Evolutionary conservation across 2,888 invertebrate genomes (phyloP).

Genomic region (Melanargia galathea): DNA sequence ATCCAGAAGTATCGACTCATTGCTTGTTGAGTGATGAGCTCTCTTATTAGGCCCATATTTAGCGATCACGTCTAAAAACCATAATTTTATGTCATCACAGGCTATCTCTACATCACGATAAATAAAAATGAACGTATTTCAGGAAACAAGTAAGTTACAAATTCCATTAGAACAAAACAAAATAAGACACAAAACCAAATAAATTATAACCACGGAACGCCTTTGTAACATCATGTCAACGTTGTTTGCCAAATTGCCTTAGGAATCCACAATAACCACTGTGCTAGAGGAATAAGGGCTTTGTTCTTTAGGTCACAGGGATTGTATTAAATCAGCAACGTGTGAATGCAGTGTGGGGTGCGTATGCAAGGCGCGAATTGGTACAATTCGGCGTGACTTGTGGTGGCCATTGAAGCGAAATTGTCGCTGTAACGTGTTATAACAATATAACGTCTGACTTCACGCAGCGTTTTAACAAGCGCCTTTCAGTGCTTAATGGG

Average conservation of each 20-base stretch:
- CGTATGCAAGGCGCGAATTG: slow-evolving; percentile 43
- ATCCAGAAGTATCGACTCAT: no score
- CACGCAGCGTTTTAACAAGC: neutral
- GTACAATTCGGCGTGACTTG: slow-evolving; percentile 43
- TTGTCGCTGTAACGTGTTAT: slow-evolving; percentile 36
- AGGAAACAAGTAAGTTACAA: neutral
- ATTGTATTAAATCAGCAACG: slow-evolving; percentile 15
- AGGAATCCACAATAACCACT: slow-evolving; percentile 37
- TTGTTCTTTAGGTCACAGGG: slow-evolving; percentile 4
- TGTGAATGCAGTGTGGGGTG: slow-evolving; percentile 34
- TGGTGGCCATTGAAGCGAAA: slow-evolving; percentile 39
- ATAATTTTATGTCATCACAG: no score
- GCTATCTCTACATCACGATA: neutral
- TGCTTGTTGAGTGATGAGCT: no score
- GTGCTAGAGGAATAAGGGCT: slow-evolving; percentile 11
- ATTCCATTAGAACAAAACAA: slow-evolving; percentile 4
- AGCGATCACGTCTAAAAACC: no score
- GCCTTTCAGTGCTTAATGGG: neutral
- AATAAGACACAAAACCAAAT: slow-evolving; percentile 41
- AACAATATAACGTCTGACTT: slow-evolving; percentile 5
- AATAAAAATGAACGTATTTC: neutral
- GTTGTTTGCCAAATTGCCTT: slow-evolving; percentile 60
- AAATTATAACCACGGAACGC: slow-evolving; percentile 43
- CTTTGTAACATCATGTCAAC: slow-evolving; percentile 50
- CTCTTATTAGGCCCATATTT: no score